Conservation (phyloP, 2,888 invertebrate genomes). For the Ennomos quercinarius region DNA sequence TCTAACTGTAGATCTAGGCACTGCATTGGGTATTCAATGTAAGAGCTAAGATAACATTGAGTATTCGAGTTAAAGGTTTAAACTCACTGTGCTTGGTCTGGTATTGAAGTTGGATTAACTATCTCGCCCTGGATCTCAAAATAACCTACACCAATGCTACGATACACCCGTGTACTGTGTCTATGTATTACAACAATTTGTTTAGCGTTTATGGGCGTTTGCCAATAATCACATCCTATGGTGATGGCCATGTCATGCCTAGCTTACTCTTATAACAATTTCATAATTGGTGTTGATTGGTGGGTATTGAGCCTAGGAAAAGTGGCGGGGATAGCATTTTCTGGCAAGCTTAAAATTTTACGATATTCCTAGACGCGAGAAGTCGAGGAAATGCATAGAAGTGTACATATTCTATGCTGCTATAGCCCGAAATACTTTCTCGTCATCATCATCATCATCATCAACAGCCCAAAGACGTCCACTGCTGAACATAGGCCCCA, state of each 20-base stretch:
- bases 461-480: no score
- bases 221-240: no score
- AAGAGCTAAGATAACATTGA: slow-evolving; percentile 27
- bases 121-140: no score
- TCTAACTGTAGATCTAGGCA: slow-evolving; percentile 10
- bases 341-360: slow-evolving; percentile 25
- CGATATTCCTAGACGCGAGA: slow-evolving; percentile 19
- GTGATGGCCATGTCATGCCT: no score
- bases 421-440: not conserved
- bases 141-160: no score
- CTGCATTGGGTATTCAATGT: slow-evolving; percentile 33
- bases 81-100: not conserved
- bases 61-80: slow-evolving; percentile 10
- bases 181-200: no score
- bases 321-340: slow-evolving; percentile 17
- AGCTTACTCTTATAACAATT: not conserved
- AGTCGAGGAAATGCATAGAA: slow-evolving; percentile 19
- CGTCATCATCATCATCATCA: no score
- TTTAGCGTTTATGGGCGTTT: no score
- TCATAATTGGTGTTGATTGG: not conserved
- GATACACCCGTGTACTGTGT: no score
- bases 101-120: no score
- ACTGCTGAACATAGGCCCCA: no score
- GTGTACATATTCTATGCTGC: not conserved
- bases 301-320: slow-evolving; percentile 15